These are phyloP conservation scores for Osmerus mordax DNA, from an alignment of 2,113 vertebrate genomes.

Conservation along the genomic window DNA sequence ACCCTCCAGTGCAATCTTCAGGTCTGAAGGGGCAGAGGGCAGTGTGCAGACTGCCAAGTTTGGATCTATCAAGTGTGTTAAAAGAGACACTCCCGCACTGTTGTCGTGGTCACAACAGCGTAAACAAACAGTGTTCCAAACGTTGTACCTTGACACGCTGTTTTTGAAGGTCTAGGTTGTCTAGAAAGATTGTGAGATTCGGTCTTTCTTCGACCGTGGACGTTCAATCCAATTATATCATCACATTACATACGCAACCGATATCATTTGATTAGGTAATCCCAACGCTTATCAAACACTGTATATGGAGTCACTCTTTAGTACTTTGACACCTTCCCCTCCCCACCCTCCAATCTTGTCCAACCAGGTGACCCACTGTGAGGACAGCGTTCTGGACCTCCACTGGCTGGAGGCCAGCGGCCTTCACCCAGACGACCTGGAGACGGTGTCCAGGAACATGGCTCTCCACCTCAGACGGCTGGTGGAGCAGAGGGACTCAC, in stretches of 20 bases:
- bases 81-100: neutral
- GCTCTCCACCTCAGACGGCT: slow-evolving; percentile 81
- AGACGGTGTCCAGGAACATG: slow-evolving; percentile 80
- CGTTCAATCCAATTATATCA: too few relatives aligned
- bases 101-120: neutral
- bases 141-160: neutral
- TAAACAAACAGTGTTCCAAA: neutral
- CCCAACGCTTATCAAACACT: too few relatives aligned
- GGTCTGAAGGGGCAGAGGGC: neutral
- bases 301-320: too few relatives aligned
- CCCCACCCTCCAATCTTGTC: neutral
- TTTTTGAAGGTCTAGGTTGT: too few relatives aligned
- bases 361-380: slow-evolving; percentile 86
- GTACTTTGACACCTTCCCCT: too few relatives aligned
- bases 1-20: too few relatives aligned
- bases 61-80: neutral
- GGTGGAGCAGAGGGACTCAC: slow-evolving; percentile 84
- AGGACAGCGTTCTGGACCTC: slow-evolving; percentile 90
- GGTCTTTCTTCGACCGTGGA: too few relatives aligned
- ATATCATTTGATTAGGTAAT: too few relatives aligned
- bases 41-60: neutral
- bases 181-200: too few relatives aligned
- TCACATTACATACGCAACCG: too few relatives aligned
- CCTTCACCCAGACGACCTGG: slow-evolving; percentile 82
- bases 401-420: slow-evolving; percentile 87